These are phyloP conservation scores for Bellardia pandia DNA, from an alignment of 2,888 invertebrate genomes.

Conservation along the genomic window DNA sequence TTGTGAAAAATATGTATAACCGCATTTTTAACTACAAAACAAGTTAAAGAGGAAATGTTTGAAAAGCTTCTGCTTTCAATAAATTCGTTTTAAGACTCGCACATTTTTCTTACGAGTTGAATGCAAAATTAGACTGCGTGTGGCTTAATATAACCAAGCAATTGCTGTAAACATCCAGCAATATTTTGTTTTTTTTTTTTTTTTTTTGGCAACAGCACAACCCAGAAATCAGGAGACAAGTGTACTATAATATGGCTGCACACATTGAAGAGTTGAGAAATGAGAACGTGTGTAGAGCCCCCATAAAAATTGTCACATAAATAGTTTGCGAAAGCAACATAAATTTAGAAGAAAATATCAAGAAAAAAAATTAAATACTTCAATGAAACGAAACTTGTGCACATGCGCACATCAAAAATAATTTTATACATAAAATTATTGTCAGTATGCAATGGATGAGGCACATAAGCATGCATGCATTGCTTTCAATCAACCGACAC, in stretches of 20 bases:
- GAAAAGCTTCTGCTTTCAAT: constrained; percentile 48
- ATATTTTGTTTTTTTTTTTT: neutral
- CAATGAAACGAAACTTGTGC: constrained; percentile 37
- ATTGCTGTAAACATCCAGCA: neutral
- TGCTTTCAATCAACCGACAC: constrained; percentile 82
- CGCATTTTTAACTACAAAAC: constrained; percentile 31
- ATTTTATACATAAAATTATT: constrained; percentile 52
- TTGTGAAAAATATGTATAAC: constrained; percentile 19
- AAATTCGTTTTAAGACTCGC: constrained; percentile 13
- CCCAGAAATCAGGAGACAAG: constrained; percentile 51
- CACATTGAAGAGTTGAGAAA: neutral
- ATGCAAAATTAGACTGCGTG: constrained; percentile 60
- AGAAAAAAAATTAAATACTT: constrained; percentile 58
- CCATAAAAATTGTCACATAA: constrained; percentile 53
- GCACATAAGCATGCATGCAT: constrained; percentile 56
- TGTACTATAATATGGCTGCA: constrained; percentile 10
- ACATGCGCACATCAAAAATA: constrained; percentile 53
- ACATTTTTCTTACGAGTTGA: constrained; percentile 38
- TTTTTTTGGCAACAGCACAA: constrained; percentile 47
- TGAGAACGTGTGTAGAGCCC: neutral
- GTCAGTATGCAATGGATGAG: constrained; percentile 18
- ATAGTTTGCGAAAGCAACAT: constrained; percentile 29
- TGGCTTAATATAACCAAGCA: constrained; percentile 10
- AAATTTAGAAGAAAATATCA: constrained; percentile 67
- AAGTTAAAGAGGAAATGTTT: constrained; percentile 52